phyloP scores from a whole-genome alignment of 2,113 vertebrate species.

The Syngnathus scovelli region DNA sequence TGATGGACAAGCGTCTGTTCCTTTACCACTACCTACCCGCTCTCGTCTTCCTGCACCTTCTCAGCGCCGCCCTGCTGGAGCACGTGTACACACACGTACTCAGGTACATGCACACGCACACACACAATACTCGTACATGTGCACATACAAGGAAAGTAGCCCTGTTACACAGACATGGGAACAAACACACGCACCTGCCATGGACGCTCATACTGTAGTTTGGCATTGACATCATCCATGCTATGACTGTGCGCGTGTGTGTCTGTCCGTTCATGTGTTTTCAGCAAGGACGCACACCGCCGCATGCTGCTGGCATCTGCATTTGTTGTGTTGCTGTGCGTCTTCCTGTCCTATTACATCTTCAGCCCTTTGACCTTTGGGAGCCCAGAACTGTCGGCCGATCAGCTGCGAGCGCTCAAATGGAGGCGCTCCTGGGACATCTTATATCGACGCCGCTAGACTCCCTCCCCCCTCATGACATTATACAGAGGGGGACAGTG shows the following conservation, averaged over 20 bases:
- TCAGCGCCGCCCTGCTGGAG: conserved; percentile 57
- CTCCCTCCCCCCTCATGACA: neutral
- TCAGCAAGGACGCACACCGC: conserved; percentile 23
- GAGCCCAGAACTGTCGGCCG: conserved; percentile 54
- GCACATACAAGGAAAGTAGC: neutral
- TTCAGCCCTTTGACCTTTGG: conserved; percentile 63
- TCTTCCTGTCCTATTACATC: conserved; percentile 44
- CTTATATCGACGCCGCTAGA: conserved; percentile 49
- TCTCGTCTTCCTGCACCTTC: conserved; percentile 60
- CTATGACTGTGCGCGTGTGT: neutral
- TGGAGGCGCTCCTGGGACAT: conserved; percentile 63
- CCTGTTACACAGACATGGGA: neutral
- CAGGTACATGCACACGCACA: conserved; percentile 48
- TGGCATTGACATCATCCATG: neutral
- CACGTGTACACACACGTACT: conserved; percentile 55
- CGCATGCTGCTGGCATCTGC: conserved; percentile 15
- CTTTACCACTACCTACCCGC: conserved; percentile 73
- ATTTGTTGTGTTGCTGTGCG: neutral
- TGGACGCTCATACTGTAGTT: neutral
- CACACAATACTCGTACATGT: neutral
- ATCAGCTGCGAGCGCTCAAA: conserved; percentile 49
- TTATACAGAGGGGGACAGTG: neutral
- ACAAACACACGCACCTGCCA: neutral
- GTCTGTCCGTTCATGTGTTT: conserved; percentile 9
- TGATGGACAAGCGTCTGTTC: conserved; percentile 71